These are phyloP conservation scores for Clarias pachynema DNA, from an alignment of 2,797 vertebrate species.

Conservation along the genomic window DNA sequence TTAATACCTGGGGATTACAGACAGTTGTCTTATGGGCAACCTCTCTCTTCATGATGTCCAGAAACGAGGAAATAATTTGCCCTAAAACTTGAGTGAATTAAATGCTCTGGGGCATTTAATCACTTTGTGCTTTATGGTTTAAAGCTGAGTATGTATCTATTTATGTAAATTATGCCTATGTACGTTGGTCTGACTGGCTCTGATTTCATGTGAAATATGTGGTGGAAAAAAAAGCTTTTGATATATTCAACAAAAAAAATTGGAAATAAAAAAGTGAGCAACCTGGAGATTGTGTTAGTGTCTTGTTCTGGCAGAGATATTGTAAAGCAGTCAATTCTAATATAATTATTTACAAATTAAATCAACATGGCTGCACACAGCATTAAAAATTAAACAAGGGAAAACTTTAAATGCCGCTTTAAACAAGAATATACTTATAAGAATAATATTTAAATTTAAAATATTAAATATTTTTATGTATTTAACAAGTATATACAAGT, in stretches of 20 bases:
- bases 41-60: slow-evolving; percentile 71
- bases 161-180: slow-evolving; percentile 40
- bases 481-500: no score
- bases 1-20: slow-evolving; percentile 76
- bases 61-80: slow-evolving; percentile 72
- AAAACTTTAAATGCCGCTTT: no score
- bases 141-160: slow-evolving; percentile 31
- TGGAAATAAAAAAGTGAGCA: slow-evolving; percentile 32
- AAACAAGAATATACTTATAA: no score
- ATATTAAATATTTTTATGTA: no score
- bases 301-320: neutral
- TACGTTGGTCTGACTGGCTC: slow-evolving; percentile 32
- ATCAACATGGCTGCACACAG: no score
- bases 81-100: slow-evolving; percentile 47
- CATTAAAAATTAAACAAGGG: no score
- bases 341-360: neutral
- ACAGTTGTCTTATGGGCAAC: slow-evolving; percentile 65
- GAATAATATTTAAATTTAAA: no score
- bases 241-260: slow-evolving; percentile 6
- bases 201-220: slow-evolving; percentile 39
- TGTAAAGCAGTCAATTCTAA: neutral
- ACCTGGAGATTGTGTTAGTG: slow-evolving; percentile 2
- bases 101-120: slow-evolving; percentile 38
- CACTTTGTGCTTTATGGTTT: slow-evolving; percentile 27
- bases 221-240: slow-evolving; percentile 15